These are phyloP conservation scores for Molorchus minor DNA, from an alignment of 2,888 invertebrate genomes.

Conservation along the genomic window DNA sequence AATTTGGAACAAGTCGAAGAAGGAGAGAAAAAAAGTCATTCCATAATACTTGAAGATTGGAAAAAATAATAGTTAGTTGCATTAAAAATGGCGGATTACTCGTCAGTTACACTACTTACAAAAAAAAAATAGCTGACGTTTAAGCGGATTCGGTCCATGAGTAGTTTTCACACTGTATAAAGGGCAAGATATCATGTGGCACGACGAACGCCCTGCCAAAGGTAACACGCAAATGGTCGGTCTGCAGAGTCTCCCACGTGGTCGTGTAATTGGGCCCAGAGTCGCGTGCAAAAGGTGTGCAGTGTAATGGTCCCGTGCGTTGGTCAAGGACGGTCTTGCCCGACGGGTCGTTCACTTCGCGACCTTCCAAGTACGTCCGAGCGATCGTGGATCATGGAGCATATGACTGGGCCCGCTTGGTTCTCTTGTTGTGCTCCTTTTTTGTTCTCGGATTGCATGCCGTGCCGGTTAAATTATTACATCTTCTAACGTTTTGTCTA, in stretches of 20 bases:
- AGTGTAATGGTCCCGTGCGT: conserved; percentile 29
- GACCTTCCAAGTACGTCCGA: conserved; percentile 57
- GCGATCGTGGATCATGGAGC: conserved; percentile 25
- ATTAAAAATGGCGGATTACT: too few species aligned
- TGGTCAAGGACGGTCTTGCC: conserved; percentile 51
- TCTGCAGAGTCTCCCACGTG: conserved; percentile 20
- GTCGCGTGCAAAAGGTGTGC: conserved; percentile 24
- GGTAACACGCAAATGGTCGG: conserved; percentile 17
- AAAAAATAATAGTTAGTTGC: too few species aligned
- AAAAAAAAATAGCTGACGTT: too few species aligned
- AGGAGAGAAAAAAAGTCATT: too few species aligned
- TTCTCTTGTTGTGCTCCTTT: neutral
- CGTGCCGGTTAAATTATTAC: conserved; percentile 8
- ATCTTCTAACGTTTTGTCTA: conserved; percentile 3
- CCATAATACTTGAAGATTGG: too few species aligned
- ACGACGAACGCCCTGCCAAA: conserved; percentile 12
- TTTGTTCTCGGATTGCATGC: neutral
- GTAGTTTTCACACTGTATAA: too few species aligned
- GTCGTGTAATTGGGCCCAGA: conserved; percentile 20
- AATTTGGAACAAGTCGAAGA: too few species aligned
- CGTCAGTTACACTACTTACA: too few species aligned
- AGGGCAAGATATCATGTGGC: conserved; percentile 1
- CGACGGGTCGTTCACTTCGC: conserved; percentile 56
- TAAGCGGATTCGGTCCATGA: too few species aligned
- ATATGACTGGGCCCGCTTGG: conserved; percentile 9